Evolutionary conservation across 2,113 vertebrate genomes (phyloP).

Genomic region (Zeus faber): DNA sequence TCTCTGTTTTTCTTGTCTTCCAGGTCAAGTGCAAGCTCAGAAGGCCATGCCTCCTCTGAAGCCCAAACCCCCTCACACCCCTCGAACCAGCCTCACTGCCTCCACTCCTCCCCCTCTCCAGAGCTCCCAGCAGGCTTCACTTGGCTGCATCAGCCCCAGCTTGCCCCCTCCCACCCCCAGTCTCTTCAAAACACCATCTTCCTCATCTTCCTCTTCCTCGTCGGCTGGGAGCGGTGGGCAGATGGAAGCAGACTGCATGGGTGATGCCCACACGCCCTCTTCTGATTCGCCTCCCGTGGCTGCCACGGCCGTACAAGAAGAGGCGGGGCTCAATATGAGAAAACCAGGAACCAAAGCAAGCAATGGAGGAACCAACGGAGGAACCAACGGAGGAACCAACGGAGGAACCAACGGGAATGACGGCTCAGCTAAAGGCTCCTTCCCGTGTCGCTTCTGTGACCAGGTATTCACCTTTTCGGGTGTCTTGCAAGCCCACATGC

Average conservation of each 20-base stretch:
- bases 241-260: constrained; percentile 81
- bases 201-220: constrained; percentile 43
- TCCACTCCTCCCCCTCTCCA: constrained; percentile 88
- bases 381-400: constrained; percentile 19
- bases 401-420: constrained; percentile 67
- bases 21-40: constrained; percentile 45
- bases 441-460: constrained; percentile 91
- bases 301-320: constrained; percentile 72
- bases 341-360: constrained; percentile 70
- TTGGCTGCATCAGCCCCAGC: constrained; percentile 89
- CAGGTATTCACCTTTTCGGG: constrained; percentile 91
- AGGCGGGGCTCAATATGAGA: constrained; percentile 68
- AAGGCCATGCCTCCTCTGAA: constrained; percentile 90
- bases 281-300: constrained; percentile 70
- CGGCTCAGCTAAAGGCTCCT: constrained; percentile 80
- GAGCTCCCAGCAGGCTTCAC: constrained; percentile 90
- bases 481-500: constrained; percentile 90
- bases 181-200: constrained; percentile 71
- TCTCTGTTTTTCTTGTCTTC: neutral
- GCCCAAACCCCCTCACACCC: constrained; percentile 89
- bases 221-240: constrained; percentile 21
- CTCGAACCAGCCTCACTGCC: constrained; percentile 84
- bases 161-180: constrained; percentile 80
- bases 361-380: constrained; percentile 26
- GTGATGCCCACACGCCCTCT: constrained; percentile 76